Evolutionary conservation across 2,888 invertebrate species (phyloP), one percentile per base, ranked within the genome.

Genomic region (Busseola fusca): DNA sequence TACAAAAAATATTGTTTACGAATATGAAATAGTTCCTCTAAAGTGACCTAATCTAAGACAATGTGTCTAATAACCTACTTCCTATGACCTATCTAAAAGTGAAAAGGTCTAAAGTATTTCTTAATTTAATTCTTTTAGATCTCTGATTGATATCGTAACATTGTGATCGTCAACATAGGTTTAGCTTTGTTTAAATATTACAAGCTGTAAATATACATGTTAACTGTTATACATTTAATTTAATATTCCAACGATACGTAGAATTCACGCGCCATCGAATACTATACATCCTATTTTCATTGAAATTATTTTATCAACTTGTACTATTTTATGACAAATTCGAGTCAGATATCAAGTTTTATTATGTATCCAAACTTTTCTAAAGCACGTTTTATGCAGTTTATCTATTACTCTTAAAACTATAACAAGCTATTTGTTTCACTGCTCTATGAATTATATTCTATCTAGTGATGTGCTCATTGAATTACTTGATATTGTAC

Each of bases 121-220:
- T 69, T 78, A 69, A 76, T 72, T 68, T 70, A 64, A 79, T 58
- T 81, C 18, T 50, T 78, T 82, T 77, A 80, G 82, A 83, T 84
- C 82, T 83, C 82, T 50, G 80, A 84, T 82, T 77, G 69, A 80
- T 82, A 84, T 84, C 84, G 71, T 82, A 82, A 84, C 73, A 74
- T 76, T 84, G 82, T 83, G 78, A 80, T 77, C 65, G 80, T 80
- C 72, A 70, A 63, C 45, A 72, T 84, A 84, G 79, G 54, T 70
- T 66, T 74, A 81, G 82, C 71, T 76, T 79, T 68, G 71, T 81
- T 78, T 74, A 73, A 68, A 79, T 72, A 73, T 69, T 54, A 76
- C 59, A 25, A 75, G 69, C 72, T 81, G 79, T 82, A 81, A 72
- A 78, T 84, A 84, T 83, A 74, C 66, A 72, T 72, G 72, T 83